These are phyloP conservation scores for Eueremaeus valkanovi DNA, from an alignment of 2,888 invertebrate genomes.

Conservation along the genomic window DNA sequence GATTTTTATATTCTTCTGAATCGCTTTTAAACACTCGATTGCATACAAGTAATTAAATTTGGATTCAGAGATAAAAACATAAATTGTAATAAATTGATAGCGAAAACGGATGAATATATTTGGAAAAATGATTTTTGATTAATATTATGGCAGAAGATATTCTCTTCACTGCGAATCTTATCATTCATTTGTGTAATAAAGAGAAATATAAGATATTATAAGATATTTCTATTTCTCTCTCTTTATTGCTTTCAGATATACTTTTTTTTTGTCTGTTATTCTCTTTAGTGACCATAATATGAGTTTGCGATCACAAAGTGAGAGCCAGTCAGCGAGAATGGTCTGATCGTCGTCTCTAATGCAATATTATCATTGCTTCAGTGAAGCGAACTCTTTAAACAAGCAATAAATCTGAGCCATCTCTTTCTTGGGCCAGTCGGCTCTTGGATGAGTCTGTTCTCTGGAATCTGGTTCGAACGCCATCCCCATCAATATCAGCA, in stretches of 20 bases:
- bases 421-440: slow-evolving; percentile 6
- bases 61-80: background rate
- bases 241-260: slow-evolving; percentile 14
- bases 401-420: slow-evolving; percentile 34
- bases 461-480: background rate
- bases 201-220: slow-evolving; percentile 29
- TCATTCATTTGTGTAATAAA: slow-evolving; percentile 34
- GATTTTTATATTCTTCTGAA: no score
- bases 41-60: background rate
- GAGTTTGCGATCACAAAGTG: background rate
- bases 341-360: background rate
- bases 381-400: slow-evolving; percentile 37
- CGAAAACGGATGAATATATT: background rate
- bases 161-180: slow-evolving; percentile 3
- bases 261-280: background rate
- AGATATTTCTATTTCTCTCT: no score
- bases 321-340: slow-evolving; percentile 12
- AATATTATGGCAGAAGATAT: slow-evolving; percentile 3
- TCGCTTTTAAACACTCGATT: background rate
- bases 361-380: slow-evolving; percentile 34
- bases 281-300: slow-evolving; percentile 25
- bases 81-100: slow-evolving; percentile 1
- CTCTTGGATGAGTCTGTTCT: background rate
- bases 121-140: background rate
- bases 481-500: slow-evolving; percentile 29